Percentiles rank a stretch among this genome's conserved stretches.
Conservation (phyloP, 2,113 vertebrate genomes). For the Phocoena phocoena region DNA sequence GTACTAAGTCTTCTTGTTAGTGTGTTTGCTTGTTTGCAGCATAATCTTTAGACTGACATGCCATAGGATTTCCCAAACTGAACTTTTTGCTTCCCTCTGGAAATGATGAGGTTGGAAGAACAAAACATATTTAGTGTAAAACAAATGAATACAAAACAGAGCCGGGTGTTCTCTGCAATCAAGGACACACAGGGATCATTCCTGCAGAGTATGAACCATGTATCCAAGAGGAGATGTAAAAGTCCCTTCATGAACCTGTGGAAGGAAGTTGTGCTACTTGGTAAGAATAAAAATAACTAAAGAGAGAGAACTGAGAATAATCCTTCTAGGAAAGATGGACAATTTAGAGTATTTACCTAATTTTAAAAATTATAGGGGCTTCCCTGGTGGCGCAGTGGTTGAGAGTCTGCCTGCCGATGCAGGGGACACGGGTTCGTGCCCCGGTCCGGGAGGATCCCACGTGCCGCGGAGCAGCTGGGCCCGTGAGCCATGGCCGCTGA, state of each 20-base stretch:
- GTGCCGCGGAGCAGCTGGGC: no score
- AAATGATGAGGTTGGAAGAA: conserved; percentile 30
- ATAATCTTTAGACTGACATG: conserved; percentile 8
- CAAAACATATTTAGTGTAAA: not conserved
- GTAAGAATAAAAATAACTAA: not conserved
- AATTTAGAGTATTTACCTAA: not conserved
- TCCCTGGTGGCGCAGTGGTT: no score
- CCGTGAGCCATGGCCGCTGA: no score
- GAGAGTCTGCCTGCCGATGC: no score
- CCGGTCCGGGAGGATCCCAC: no score
- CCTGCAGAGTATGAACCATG: not conserved
- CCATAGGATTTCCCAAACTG: not conserved
- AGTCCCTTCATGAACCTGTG: not conserved
- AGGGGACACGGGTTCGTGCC: no score
- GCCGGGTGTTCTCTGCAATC: not conserved
- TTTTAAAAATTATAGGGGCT: not conserved
- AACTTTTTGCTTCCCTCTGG: not conserved
- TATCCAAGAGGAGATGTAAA: not conserved
- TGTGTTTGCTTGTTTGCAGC: conserved; percentile 46
- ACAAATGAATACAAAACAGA: not conserved
- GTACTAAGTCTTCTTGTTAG: not conserved
- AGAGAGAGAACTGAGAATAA: not conserved
- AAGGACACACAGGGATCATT: not conserved
- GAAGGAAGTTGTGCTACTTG: not conserved
- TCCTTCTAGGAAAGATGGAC: not conserved